Base-by-base conservation (phyloP, 2,888 invertebrate genomes). In the Stratiomys singularior region DNA sequence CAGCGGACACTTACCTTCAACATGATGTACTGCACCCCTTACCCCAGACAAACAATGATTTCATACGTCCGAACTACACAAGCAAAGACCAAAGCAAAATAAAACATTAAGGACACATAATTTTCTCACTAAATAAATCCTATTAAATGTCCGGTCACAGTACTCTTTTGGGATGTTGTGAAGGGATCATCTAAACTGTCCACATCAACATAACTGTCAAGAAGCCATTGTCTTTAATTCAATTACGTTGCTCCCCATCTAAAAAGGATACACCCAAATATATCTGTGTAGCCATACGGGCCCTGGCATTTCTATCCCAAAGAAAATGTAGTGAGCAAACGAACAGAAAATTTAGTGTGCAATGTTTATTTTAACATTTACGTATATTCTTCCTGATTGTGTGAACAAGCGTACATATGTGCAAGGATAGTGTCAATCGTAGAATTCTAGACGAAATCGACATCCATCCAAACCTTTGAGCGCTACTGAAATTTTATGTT, bases 221-320 rank as follows among this genome's bases (percentile, higher is more conserved):
- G 77, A 77, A 78, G 78, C 78, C 78, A 77, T 78, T 79, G 78
- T 77, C 46, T 77, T 76, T 76, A 79, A 79, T 79, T 79, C 79
- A 78, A 78, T 79, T 78, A 77, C 72, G 46, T 56, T 46, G 60
- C 47, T 37, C 37, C 37, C 37, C 37, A 37, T 37, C 21, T 64
- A 71, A 78, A 77, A 76, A 79, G 77, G 71, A 72, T 27, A 30
- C 44, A 60, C 28, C 47, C 18, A 47, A 71, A 71, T 46, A 46
- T 69, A 46, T 13, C 47, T 21, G 23, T 21, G 23, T n/a, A 28
- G 18, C 30, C 13, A 9, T 9, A n/a, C n/a, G n/a, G n/a, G n/a
- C n/a, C 37, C 9, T 37, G 37, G 37, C 37, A 37, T 37, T 37
- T 37, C 9, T 9, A 37, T 37, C 37, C 9, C 37, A 37, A 9